Evolutionary conservation across 2,113 vertebrate genomes (phyloP).

Genomic region (Sinocyclocheilus anshuiensis): DNA sequence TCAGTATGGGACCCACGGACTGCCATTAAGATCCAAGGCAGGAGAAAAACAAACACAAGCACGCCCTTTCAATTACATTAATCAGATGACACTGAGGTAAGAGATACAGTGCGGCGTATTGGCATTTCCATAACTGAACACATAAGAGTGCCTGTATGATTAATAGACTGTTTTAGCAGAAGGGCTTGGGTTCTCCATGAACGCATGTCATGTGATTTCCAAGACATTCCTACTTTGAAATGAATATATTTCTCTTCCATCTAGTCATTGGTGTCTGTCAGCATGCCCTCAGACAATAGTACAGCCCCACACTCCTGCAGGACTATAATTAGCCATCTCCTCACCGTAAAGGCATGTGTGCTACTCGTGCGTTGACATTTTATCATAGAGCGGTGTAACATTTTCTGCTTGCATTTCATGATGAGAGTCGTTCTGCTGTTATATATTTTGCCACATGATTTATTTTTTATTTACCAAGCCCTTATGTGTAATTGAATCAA

Average conservation of each 20-base stretch:
- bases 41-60: slow-evolving; percentile 11
- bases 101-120: not conserved
- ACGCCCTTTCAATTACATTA: slow-evolving; percentile 26
- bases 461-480: not conserved
- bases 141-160: slow-evolving; percentile 11
- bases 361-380: slow-evolving; percentile 2
- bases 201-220: slow-evolving; percentile 25
- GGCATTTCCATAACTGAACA: slow-evolving; percentile 27
- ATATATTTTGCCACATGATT: not conserved
- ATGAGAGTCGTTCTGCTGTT: not conserved
- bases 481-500: not conserved
- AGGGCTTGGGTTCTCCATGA: slow-evolving; percentile 21
- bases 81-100: slow-evolving; percentile 24
- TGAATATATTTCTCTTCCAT: slow-evolving; percentile 27
- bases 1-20: not conserved
- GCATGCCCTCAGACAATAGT: slow-evolving; percentile 5
- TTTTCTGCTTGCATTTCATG: not conserved
- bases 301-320: not conserved
- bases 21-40: not conserved
- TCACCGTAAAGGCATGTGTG: not conserved
- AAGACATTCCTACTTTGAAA: slow-evolving; percentile 48
- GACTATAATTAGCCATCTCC: slow-evolving; percentile 24
- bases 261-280: slow-evolving; percentile 32
- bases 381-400: not conserved
- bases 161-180: slow-evolving; percentile 9